phyloP scores from a whole-genome alignment of 2,113 vertebrate species.

The Haliaeetus leucogaster region DNA sequence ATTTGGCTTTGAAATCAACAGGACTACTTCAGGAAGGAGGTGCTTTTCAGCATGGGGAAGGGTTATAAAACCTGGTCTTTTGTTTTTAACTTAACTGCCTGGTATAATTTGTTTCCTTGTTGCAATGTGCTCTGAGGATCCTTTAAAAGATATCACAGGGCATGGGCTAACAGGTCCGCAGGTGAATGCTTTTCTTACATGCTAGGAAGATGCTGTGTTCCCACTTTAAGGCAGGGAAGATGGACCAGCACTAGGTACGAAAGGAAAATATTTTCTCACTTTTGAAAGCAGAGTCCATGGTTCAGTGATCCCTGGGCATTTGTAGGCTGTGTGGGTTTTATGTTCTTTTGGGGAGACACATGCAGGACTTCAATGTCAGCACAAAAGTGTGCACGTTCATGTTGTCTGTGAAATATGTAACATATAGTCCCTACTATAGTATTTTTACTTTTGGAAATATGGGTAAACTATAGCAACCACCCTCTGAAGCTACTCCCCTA shows the following conservation, averaged over 20 bases:
- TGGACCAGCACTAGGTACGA: not conserved
- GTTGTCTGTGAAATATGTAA: not conserved
- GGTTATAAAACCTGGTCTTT: not conserved
- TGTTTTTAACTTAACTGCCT: not conserved
- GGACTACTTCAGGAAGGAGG: not conserved
- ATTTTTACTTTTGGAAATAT: not conserved
- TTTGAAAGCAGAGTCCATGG: not conserved
- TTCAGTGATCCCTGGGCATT: not conserved
- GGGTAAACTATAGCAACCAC: not conserved
- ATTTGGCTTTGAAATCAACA: not conserved
- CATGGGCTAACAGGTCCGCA: accelerated
- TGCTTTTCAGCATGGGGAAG: not conserved
- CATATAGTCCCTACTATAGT: not conserved
- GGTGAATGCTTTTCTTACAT: not conserved
- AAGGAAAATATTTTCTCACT: not conserved
- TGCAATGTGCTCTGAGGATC: not conserved
- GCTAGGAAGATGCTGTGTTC: not conserved
- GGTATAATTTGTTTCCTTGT: not conserved
- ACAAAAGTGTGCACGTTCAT: accelerated
- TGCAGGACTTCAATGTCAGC: not conserved
- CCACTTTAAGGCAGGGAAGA: not conserved
- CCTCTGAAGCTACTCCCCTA: not conserved
- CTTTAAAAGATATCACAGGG: not conserved
- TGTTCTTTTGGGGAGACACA: not conserved
- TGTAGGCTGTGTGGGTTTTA: not conserved